phyloP scores from a whole-genome alignment of 2,888 invertebrate species.

The Drepanosiphum platanoidis region DNA sequence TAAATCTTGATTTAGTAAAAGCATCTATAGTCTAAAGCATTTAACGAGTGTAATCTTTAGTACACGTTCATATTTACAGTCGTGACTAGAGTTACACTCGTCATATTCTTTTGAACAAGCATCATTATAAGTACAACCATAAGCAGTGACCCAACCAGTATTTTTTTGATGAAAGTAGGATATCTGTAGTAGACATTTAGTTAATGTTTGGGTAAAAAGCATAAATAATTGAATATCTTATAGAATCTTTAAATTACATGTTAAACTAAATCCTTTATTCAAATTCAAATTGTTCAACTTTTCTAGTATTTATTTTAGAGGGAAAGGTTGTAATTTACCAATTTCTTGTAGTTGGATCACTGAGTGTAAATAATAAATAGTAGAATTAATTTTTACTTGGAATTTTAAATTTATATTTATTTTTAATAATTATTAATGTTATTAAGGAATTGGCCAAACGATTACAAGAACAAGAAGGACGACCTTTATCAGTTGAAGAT shows the following conservation, averaged over 20 bases:
- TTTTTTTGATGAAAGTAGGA: too few species aligned
- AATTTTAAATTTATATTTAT: neutral
- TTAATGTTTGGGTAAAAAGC: neutral
- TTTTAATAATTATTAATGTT: conserved; percentile 45
- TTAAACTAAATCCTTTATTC: too few species aligned
- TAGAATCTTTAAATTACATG: too few species aligned
- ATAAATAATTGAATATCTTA: neutral
- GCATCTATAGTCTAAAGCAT: conserved; percentile 52
- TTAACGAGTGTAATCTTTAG: conserved; percentile 67
- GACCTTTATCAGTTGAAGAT: conserved; percentile 69
- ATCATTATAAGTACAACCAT: neutral
- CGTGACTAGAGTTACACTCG: conserved; percentile 70
- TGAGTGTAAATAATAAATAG: neutral
- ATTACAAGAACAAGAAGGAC: conserved; percentile 80
- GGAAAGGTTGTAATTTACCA: too few species aligned
- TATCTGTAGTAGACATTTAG: neutral
- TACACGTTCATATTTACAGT: conserved; percentile 66
- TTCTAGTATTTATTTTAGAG: too few species aligned
- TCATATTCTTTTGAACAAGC: conserved; percentile 65
- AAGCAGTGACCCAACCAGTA: neutral
- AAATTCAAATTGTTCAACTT: neutral
- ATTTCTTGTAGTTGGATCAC: neutral
- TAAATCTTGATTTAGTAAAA: neutral
- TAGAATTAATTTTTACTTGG: conserved; percentile 2
- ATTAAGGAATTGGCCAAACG: conserved; percentile 77